A percentile compares a stretch with the other conserved stretches of the same genome.
These are phyloP conservation scores for Crossaster papposus DNA, from an alignment of 53 echinoderm and acorn worm species.

Conservation along the genomic window DNA sequence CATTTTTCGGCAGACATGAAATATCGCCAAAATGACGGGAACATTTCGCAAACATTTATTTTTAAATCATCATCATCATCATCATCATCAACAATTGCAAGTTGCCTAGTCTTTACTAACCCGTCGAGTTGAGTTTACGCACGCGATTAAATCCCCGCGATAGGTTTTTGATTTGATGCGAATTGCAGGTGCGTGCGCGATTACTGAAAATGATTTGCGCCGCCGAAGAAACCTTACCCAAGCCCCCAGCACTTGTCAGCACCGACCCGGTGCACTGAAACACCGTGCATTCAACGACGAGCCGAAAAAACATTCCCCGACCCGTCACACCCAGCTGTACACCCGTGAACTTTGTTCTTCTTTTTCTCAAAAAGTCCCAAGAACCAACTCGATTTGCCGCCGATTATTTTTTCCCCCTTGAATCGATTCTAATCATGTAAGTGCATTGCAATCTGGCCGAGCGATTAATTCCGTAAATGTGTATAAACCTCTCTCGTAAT, in stretches of 20 bases:
- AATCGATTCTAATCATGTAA: slow-evolving; percentile 40
- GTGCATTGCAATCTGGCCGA: slow-evolving; percentile 32
- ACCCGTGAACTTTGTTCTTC: slow-evolving; percentile 22
- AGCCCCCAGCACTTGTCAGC: slow-evolving; percentile 6
- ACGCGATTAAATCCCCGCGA: not conserved
- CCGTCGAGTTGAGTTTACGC: not conserved
- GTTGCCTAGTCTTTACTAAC: not conserved
- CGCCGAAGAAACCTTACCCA: not conserved
- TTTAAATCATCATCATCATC: not conserved
- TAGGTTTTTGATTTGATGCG: slow-evolving; percentile 19
- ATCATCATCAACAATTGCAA: too few species aligned
- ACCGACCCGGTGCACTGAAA: not conserved
- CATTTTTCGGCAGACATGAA: not conserved
- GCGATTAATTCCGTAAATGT: slow-evolving; percentile 40
- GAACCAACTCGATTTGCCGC: not conserved
- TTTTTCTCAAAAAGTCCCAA: not conserved
- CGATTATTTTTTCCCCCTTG: not conserved
- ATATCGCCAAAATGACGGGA: slow-evolving; percentile 8
- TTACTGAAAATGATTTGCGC: not conserved
- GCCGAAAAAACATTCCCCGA: not conserved
- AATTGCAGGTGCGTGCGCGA: not conserved
- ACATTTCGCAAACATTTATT: not conserved
- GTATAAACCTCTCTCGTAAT: slow-evolving; percentile 21
- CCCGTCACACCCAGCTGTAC: slow-evolving; percentile 19
- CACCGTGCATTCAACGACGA: too few species aligned